phyloP scores from a whole-genome alignment of 1,140 invertebrate genomes.

The Macrotrachela quadricornifera region DNA sequence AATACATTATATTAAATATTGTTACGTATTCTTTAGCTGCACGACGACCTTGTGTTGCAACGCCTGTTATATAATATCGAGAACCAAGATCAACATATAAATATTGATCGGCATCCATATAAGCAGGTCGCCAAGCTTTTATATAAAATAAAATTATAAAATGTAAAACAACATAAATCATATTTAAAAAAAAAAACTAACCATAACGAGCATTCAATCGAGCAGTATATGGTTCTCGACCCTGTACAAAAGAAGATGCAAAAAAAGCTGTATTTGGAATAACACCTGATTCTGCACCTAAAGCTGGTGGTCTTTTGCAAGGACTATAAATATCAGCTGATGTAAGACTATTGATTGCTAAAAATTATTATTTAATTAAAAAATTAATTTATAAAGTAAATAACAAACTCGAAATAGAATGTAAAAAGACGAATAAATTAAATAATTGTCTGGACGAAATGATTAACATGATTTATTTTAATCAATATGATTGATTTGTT shows the following conservation, averaged over 20 bases:
- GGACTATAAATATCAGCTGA: too few species aligned
- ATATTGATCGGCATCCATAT: conserved; percentile 59
- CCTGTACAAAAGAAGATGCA: background rate
- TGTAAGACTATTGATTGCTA: too few species aligned
- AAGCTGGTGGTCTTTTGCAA: conserved; percentile 2
- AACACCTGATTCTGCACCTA: conserved; percentile 1
- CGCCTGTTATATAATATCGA: conserved; percentile 47
- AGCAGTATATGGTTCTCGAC: background rate
- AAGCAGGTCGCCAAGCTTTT: conserved; percentile 2
- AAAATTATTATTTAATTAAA: too few species aligned
- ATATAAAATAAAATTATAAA: too few species aligned
- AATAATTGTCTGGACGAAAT: too few species aligned
- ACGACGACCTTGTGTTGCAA: conserved; percentile 58
- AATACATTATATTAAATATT: conserved; percentile 69
- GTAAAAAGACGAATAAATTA: too few species aligned
- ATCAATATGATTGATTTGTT: too few species aligned
- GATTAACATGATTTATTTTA: too few species aligned
- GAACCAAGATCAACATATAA: conserved; percentile 53
- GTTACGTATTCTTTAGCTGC: conserved; percentile 68
- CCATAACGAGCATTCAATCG: conserved; percentile 8
- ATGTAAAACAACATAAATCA: too few species aligned
- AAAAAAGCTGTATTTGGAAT: background rate
- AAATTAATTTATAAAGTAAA: too few species aligned
- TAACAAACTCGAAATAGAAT: too few species aligned
- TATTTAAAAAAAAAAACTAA: background rate